phyloP scores from a whole-genome alignment of 2,888 invertebrate species.

The Hybos culiciformis region DNA sequence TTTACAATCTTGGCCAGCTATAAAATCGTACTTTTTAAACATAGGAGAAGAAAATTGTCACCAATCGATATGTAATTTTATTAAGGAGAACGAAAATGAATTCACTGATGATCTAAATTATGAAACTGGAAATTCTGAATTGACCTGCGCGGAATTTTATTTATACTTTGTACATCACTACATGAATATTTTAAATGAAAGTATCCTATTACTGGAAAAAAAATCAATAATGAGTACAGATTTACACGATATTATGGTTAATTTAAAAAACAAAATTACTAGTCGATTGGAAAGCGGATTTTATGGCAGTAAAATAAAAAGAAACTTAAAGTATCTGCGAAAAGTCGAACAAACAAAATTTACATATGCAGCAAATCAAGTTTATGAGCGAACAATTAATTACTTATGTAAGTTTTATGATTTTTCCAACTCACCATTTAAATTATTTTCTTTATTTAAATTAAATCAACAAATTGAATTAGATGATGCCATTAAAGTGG shows the following conservation, averaged over 20 bases:
- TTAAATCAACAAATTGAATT: background rate
- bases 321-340: background rate
- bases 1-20: background rate
- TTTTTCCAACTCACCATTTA: background rate
- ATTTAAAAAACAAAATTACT: background rate
- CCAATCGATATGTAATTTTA: background rate
- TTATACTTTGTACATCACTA: background rate
- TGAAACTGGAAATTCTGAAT: background rate
- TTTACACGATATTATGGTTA: background rate
- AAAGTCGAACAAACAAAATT: background rate
- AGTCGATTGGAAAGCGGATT: background rate
- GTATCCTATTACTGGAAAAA: background rate
- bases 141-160: background rate
- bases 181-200: background rate
- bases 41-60: background rate
- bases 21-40: slow-evolving; percentile 1
- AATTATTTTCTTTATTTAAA: background rate
- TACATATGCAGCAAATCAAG: background rate
- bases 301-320: background rate
- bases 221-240: background rate
- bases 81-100: background rate
- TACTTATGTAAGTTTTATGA: background rate
- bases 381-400: background rate
- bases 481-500: background rate
- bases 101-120: background rate